Percentiles rank a stretch among this genome's conserved stretches.
These are phyloP conservation scores for Drosophila pseudotakahashii DNA, from an alignment of 2,888 invertebrate genomes.

Conservation along the genomic window DNA sequence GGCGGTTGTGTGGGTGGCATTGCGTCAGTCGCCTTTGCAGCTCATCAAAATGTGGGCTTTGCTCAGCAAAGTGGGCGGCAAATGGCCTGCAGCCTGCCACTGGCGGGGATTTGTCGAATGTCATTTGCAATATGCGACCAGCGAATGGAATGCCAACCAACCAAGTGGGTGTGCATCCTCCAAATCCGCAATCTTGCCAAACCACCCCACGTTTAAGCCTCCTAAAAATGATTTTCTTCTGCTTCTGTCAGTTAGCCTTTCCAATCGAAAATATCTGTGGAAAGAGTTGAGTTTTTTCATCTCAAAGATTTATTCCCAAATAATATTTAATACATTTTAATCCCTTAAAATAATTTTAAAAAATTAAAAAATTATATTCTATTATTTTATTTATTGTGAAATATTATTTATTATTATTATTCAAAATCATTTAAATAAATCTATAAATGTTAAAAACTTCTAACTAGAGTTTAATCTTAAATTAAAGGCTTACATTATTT, in stretches of 20 bases:
- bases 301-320: too few relatives aligned
- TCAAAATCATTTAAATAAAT: too few relatives aligned
- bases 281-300: too few relatives aligned
- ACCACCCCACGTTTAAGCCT: neutral
- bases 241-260: neutral
- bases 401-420: too few relatives aligned
- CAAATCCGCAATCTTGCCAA: neutral
- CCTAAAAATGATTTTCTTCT: neutral
- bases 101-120: conserved; percentile 37
- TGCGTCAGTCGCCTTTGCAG: conserved; percentile 28
- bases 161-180: neutral
- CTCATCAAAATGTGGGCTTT: neutral
- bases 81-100: conserved; percentile 35
- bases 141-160: conserved; percentile 20
- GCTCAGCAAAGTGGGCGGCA: neutral
- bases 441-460: too few relatives aligned
- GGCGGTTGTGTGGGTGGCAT: neutral
- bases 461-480: too few relatives aligned
- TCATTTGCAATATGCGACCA: conserved; percentile 40
- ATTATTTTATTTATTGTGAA: too few relatives aligned
- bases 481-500: too few relatives aligned
- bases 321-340: too few relatives aligned
- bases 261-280: too few relatives aligned
- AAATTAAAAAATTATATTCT: too few relatives aligned
- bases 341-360: too few relatives aligned